phyloP scores from a whole-genome alignment of 2,888 invertebrate genomes.

The Lepidocyrtinus sp. region DNA sequence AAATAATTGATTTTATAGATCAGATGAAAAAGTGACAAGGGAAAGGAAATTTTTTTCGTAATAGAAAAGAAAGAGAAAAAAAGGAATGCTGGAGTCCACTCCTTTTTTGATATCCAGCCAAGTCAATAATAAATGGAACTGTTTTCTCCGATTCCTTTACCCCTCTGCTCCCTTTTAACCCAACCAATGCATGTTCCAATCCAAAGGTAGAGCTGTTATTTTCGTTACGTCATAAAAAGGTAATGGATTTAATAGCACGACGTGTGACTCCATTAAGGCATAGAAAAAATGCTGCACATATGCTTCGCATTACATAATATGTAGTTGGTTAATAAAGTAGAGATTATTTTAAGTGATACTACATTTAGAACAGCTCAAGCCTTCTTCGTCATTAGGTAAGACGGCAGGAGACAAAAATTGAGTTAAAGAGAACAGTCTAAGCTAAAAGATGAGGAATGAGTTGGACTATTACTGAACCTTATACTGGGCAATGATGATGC shows the following conservation, averaged over 20 bases:
- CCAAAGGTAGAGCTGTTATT: neutral
- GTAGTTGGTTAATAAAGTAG: too few relatives aligned
- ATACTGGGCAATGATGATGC: too few relatives aligned
- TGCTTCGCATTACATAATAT: too few relatives aligned
- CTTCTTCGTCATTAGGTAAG: slow-evolving; percentile 48
- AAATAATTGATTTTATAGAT: neutral
- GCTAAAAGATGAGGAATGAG: neutral
- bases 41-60: neutral
- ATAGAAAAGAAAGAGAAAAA: neutral
- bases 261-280: slow-evolving; percentile 54
- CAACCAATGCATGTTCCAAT: too few relatives aligned
- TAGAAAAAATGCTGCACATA: neutral
- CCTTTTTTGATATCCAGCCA: slow-evolving; percentile 32
- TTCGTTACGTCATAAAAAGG: slow-evolving; percentile 23
- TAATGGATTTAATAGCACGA: slow-evolving; percentile 56
- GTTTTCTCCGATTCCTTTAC: neutral
- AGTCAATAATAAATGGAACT: slow-evolving; percentile 25
- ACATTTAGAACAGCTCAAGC: neutral
- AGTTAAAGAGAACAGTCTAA: neutral
- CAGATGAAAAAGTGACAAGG: neutral
- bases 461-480: slow-evolving; percentile 32
- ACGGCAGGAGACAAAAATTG: slow-evolving; percentile 14
- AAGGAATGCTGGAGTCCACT: neutral
- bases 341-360: neutral
- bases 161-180: slow-evolving; percentile 13